Evolutionary conservation across 2,888 invertebrate genomes (phyloP).

Genomic region (Pachydiplax longipennis): DNA sequence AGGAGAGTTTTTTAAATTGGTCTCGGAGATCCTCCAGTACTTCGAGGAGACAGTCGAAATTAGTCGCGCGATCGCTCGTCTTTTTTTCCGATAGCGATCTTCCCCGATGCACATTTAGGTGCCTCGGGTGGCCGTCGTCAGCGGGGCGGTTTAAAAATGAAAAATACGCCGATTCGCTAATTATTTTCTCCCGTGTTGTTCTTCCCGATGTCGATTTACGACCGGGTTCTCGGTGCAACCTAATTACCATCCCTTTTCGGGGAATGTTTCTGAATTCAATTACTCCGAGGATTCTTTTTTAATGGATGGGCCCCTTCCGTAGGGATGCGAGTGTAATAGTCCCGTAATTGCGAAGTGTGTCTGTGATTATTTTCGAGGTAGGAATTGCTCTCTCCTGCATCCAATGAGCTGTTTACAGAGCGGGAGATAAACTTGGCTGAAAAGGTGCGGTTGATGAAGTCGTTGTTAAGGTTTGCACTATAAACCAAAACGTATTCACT

Average conservation of each 20-base stretch:
- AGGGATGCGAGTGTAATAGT: background rate
- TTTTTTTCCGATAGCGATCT: conserved; percentile 7
- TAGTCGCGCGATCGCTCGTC: conserved; percentile 7
- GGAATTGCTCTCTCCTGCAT: background rate
- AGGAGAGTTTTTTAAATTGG: conserved; percentile 10
- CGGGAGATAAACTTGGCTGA: background rate
- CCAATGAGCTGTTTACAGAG: background rate
- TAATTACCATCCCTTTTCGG: conserved; percentile 1
- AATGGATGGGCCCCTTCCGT: background rate
- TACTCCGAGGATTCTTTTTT: background rate
- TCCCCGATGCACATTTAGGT: background rate
- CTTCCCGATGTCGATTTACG: background rate
- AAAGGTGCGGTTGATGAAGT: background rate
- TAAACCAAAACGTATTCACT: too few species aligned
- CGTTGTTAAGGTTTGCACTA: too few species aligned
- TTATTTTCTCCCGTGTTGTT: background rate
- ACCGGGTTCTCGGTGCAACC: background rate
- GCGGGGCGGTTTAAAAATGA: background rate
- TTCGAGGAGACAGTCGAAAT: background rate
- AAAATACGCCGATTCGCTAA: conserved; percentile 19
- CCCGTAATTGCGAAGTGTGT: background rate
- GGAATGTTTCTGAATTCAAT: conserved; percentile 29
- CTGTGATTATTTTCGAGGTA: background rate
- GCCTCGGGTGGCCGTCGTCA: background rate
- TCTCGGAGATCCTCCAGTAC: background rate